Percentiles rank a stretch among this genome's conserved stretches.
These are phyloP conservation scores for Glyphotaelius pellucidus DNA, from an alignment of 2,888 invertebrate genomes.

Conservation along the genomic window DNA sequence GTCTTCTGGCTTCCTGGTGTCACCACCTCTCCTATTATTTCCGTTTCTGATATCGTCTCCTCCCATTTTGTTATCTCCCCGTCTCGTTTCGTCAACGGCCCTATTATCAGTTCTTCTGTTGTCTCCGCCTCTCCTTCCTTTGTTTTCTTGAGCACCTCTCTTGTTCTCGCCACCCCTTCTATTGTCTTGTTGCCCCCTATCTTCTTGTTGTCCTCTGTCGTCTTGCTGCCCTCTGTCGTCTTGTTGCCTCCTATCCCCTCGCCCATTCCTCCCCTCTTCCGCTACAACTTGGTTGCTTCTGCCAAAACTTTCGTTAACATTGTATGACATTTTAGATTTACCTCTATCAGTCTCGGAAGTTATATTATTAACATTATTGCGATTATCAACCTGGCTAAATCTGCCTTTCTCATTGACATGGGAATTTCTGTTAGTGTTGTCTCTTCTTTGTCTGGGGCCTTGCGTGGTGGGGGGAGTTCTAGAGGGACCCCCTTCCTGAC, in stretches of 20 bases:
- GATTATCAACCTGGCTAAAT: not conserved
- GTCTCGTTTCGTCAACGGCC: not conserved
- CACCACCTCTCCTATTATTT: not conserved
- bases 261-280: not conserved
- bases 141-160: not conserved
- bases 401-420: constrained; percentile 56
- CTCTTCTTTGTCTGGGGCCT: constrained; percentile 45
- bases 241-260: not conserved
- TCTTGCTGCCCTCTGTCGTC: not conserved
- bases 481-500: not conserved
- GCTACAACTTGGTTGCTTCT: not conserved
- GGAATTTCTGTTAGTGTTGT: constrained; percentile 63
- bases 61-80: not conserved
- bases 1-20: constrained; percentile 23
- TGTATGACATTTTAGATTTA: not conserved
- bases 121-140: not conserved
- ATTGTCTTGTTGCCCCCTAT: not conserved
- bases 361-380: not conserved
- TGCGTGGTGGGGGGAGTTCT: not conserved
- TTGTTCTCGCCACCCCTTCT: not conserved
- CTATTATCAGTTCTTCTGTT: not conserved
- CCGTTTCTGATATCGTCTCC: not conserved
- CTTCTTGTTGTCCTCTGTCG: not conserved
- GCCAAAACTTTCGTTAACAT: constrained; percentile 2
- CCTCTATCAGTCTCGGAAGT: not conserved